A percentile compares a stretch with the other conserved stretches of the same genome.
phyloP scores from a whole-genome alignment of 2,113 vertebrate genomes.

The Oreocharis arfaki region DNA sequence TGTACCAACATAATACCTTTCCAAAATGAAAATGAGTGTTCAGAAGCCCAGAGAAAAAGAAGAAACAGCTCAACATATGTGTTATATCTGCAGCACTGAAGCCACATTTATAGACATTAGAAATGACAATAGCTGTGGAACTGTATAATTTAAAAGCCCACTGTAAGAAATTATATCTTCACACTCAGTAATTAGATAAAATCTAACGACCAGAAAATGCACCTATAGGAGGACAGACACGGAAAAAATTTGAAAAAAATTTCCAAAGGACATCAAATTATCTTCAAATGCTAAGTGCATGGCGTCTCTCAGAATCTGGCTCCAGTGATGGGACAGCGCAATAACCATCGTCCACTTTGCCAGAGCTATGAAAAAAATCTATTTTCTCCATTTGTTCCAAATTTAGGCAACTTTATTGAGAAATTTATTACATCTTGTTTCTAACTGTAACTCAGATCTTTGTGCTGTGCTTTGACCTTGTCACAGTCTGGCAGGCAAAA shows the following conservation, averaged over 20 bases:
- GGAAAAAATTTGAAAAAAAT: not conserved
- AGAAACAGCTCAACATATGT: fast-evolving
- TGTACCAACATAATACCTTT: not conserved
- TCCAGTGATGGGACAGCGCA: not conserved
- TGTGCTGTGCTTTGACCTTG: not conserved
- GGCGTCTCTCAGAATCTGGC: not conserved
- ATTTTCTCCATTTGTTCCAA: not conserved
- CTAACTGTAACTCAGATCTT: not conserved
- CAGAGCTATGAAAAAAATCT: not conserved
- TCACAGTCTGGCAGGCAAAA: not conserved
- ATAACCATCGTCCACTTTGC: not conserved
- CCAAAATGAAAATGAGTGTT: not conserved
- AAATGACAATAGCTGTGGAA: not conserved
- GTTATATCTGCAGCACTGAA: not conserved
- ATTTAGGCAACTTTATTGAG: not conserved
- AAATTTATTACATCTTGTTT: not conserved
- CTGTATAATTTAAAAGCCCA: not conserved
- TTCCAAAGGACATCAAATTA: not conserved
- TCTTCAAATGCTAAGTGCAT: not conserved
- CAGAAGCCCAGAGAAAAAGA: not conserved
- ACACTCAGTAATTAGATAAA: not conserved
- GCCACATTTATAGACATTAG: not conserved
- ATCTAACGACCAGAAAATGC: not conserved
- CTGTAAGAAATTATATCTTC: not conserved
- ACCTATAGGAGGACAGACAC: not conserved